Percentiles rank a stretch among this genome's conserved stretches.
phyloP scores from a whole-genome alignment of 2,113 vertebrate species.

The Oxyura jamaicensis region DNA sequence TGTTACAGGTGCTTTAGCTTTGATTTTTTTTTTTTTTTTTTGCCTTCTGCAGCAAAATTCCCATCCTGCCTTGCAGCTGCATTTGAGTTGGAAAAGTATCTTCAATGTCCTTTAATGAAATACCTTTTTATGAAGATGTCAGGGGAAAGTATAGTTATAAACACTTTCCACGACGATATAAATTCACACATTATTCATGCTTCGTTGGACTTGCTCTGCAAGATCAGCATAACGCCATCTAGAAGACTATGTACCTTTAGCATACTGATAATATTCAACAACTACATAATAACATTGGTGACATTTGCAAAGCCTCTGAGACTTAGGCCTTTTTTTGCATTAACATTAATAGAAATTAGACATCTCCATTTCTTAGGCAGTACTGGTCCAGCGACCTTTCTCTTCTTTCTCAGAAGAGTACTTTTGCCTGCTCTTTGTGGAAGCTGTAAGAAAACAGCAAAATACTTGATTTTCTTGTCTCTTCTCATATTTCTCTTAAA shows the following conservation, averaged over 20 bases:
- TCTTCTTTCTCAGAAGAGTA: not conserved
- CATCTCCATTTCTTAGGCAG: constrained; percentile 7
- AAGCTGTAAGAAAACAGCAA: not conserved
- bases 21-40: not conserved
- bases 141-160: not conserved
- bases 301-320: constrained; percentile 25
- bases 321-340: not conserved
- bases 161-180: not conserved
- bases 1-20: not conserved
- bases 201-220: constrained; percentile 3
- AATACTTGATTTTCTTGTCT: not conserved
- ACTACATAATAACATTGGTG: constrained; percentile 19
- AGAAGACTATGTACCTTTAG: constrained; percentile 21
- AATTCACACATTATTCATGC: constrained; percentile 32
- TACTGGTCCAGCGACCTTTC: constrained; percentile 1
- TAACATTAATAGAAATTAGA: constrained; percentile 39
- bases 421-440: not conserved
- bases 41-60: not conserved
- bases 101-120: not conserved
- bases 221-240: constrained; percentile 28
- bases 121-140: constrained; percentile 19
- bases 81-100: not conserved
- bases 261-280: not conserved
- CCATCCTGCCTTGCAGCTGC: not conserved
- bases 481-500: not conserved